phyloP scores from a whole-genome alignment of 2,113 vertebrate genomes.

The Rhinolophus sinicus region DNA sequence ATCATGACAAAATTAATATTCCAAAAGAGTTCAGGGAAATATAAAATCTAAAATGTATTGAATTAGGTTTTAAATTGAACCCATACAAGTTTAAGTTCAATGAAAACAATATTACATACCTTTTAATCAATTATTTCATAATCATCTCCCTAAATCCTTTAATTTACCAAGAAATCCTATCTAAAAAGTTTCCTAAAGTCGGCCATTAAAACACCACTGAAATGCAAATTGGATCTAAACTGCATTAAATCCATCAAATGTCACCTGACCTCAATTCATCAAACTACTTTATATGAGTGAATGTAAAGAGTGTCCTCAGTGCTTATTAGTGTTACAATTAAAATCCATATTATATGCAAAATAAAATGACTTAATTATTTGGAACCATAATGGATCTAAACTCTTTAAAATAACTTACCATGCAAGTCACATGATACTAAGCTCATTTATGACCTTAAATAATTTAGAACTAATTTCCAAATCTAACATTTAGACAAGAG shows the following conservation, averaged over 20 bases:
- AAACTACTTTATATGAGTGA: neutral
- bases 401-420: constrained; percentile 35
- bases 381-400: constrained; percentile 31
- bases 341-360: constrained; percentile 42
- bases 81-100: constrained; percentile 69
- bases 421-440: neutral
- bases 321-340: constrained; percentile 45
- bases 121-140: constrained; percentile 76
- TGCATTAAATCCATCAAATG: constrained; percentile 64
- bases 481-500: neutral
- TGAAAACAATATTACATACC: constrained; percentile 64
- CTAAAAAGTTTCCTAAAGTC: constrained; percentile 60
- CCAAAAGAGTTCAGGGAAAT: constrained; percentile 64
- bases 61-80: constrained; percentile 72
- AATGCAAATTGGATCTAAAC: constrained; percentile 58
- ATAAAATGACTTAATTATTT: constrained; percentile 45
- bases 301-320: neutral
- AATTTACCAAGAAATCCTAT: constrained; percentile 70
- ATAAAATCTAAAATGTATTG: constrained; percentile 70
- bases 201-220: constrained; percentile 50
- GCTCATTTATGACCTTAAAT: constrained; percentile 24
- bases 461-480: constrained; percentile 49
- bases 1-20: constrained; percentile 76
- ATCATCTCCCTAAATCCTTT: constrained; percentile 70
- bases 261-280: constrained; percentile 33